Evolutionary conservation across 2,113 vertebrate species (phyloP).

Genomic region (Tyrannus savana): DNA sequence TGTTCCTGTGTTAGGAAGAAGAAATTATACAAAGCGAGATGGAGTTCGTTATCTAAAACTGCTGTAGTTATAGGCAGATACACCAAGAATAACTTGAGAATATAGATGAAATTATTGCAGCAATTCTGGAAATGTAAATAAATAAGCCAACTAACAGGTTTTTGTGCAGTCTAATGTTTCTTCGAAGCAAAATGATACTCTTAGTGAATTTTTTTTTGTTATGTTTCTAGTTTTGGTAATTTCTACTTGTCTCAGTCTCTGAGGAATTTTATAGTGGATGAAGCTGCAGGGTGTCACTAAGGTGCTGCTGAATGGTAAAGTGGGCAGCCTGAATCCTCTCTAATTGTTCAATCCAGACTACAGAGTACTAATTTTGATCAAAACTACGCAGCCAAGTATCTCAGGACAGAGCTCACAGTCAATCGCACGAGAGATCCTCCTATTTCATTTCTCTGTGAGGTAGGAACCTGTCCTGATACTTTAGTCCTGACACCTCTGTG

Average conservation of each 20-base stretch:
- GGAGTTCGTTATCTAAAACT: background rate
- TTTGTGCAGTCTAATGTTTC: background rate
- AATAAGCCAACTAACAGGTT: background rate
- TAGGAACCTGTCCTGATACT: background rate
- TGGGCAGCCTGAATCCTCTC: background rate
- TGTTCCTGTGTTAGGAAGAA: background rate
- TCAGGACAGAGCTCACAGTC: background rate
- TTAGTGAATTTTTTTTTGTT: background rate
- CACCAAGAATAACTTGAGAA: background rate
- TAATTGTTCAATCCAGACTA: background rate
- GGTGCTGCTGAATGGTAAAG: background rate
- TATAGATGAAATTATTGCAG: background rate
- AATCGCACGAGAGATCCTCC: background rate
- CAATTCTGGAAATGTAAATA: background rate
- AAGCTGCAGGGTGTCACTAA: background rate
- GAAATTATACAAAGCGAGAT: background rate
- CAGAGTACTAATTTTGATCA: background rate
- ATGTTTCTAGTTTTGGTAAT: background rate
- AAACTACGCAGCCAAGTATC: background rate
- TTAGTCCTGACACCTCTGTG: background rate
- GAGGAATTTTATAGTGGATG: background rate
- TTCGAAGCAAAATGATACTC: background rate
- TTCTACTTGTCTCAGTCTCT: background rate
- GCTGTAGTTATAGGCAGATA: background rate
- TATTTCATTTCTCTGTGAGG: background rate